Evolutionary conservation across 92 coral and sea anemone genomes (phyloP), one percentile per base, ranked within the genome.

Genomic region (Pocillopora meandrina): DNA sequence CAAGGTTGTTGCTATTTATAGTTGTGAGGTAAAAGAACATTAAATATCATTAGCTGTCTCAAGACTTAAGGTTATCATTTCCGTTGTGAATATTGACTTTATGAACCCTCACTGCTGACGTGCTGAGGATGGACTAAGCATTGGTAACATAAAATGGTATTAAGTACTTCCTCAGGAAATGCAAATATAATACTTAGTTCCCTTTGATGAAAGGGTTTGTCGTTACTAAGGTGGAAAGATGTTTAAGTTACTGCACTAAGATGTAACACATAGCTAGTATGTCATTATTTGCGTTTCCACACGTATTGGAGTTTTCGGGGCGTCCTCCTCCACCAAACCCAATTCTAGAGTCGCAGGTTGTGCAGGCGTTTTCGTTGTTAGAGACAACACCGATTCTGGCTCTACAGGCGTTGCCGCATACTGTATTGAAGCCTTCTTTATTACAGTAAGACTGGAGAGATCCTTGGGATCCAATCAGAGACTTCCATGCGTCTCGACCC

Each of bases 401-500:
- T 70, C 42, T 70, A 35, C 42, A 10, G 5, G 4, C 10, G 42
- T 16, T 1, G 13, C 18, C 15, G 19, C 56, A 16, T 2, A 15
- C 23, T 10, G 74, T 13, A 33, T 70, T 70, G 23, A 70, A 70
- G 17, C 74, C 74, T 70, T 70, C 56, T 11, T 2, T 36, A 19
- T 75, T 75, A 15, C 79, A 75, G 35, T 75, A 49, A 17, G 15
- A 0, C 34, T 75, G 64, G 9, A 75, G 13, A 3, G 26, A 75
- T 34, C 15, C 62, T 1, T 17, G 19, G 6, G 79, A 75, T 7
- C 56, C 23, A 60, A 75, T 75, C 62, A 75, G 79, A 35, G 64
- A 34, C 79, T 52, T 75, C 79, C 79, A 75, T 17, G 62, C 56
- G 64, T 75, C 10, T 18, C 65, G 79, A 21, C 63, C 35, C 79